Evolutionary conservation across 1,140 invertebrate genomes (phyloP), one percentile per base, ranked within the genome.

Genomic region (Penaeus vannamei): DNA sequence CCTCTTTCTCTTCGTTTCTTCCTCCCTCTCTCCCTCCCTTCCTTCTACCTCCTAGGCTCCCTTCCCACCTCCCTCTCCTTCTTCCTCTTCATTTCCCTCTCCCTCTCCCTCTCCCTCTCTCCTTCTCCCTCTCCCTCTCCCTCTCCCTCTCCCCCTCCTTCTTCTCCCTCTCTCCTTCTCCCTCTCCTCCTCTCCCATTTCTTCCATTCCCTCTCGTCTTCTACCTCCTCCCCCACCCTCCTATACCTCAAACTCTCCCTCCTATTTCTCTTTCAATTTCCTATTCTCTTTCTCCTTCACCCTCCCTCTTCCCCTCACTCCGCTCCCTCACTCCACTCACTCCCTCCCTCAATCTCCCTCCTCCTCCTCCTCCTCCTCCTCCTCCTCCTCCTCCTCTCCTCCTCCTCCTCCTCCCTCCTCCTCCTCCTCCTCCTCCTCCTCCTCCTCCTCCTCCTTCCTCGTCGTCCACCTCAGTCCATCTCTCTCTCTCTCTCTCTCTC

Each of bases 31-130:
- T 36, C 36, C 5, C 36, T 36, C 36, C 5, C 36, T 36, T 5
- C 5, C 36, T 36, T 5, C 5, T 5, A 2, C 36, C 5, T 5
- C 5, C 36, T 36, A 1, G 1, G 2, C 5, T 5, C 5, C 36
- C 5, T 5, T 36, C 36, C 5, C 36, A 2, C 36, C 5, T 5
- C n/a, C 23, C n/a, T 8, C n/a, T 23, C 14, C n/a, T 32, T n/a
- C 0, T 2, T 72, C 22, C 23, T 2, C 1, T 0, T 32, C 23
- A 2, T 23, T 29, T 1, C 23, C 2, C n/a, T 8, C 23, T 2
- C 8, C 66, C 0, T n/a, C 0, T 14, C 1, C 20, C 8, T n/a
- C 0, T 8, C 23, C 2, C n/a, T 8, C 2, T n/a, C 2, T 14
- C n/a, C 66, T 12, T 2, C 14, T 29, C 23, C 19, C 3, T n/a